A percentile compares a stretch with the other conserved stretches of the same genome.
Evolutionary conservation across 2,797 vertebrate genomes (phyloP).

Genomic region (Macropus fuliginosus): DNA sequence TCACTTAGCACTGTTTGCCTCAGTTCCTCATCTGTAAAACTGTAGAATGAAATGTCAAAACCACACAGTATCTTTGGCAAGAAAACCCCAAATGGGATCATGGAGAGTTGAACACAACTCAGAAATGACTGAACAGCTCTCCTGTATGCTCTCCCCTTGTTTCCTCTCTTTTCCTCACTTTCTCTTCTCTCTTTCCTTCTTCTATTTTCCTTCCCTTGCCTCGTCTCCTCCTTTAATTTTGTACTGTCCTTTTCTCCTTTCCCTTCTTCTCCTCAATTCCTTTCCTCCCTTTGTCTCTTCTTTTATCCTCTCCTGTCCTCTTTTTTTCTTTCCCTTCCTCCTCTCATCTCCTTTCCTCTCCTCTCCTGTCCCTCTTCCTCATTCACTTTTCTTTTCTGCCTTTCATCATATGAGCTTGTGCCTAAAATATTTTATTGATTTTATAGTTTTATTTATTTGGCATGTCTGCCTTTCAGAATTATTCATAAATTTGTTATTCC

Average conservation of each 20-base stretch:
- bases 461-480: background rate
- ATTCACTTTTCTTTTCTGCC: background rate
- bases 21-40: background rate
- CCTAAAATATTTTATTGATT: background rate
- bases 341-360: background rate
- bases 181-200: background rate
- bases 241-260: background rate
- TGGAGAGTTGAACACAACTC: background rate
- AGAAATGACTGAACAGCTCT: background rate
- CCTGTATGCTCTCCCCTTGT: background rate
- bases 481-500: too few species aligned
- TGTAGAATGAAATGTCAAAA: background rate
- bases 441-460: background rate
- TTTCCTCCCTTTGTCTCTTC: background rate
- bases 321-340: background rate
- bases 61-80: background rate
- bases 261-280: background rate
- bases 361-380: too few species aligned
- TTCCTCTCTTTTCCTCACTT: background rate
- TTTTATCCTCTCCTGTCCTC: background rate
- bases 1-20: background rate
- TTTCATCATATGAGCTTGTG: background rate
- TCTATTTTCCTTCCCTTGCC: background rate
- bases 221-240: background rate
- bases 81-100: background rate